phyloP scores from a whole-genome alignment of 2,113 vertebrate species.

The Pampusana beccarii region DNA sequence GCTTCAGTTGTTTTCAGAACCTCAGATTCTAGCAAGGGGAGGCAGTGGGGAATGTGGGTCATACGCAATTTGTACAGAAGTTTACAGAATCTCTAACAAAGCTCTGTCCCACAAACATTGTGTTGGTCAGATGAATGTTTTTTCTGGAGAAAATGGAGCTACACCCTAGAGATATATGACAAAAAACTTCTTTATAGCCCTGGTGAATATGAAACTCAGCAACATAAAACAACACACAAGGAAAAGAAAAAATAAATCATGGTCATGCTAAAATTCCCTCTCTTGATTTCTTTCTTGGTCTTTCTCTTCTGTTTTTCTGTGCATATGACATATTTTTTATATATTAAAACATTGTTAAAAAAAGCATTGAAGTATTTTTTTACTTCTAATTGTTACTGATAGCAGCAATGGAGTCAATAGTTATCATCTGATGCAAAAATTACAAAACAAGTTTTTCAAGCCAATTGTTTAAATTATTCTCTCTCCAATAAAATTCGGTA shows the following conservation, averaged over 20 bases:
- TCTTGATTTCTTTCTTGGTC: background rate
- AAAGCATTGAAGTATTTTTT: background rate
- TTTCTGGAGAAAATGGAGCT: background rate
- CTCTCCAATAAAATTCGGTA: background rate
- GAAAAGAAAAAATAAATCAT: background rate
- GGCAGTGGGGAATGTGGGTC: background rate
- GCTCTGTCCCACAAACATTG: background rate
- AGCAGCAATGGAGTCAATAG: background rate
- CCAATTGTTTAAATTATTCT: background rate
- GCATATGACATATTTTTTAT: background rate
- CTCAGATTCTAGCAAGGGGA: background rate
- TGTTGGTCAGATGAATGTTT: background rate
- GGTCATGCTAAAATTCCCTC: background rate
- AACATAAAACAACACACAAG: background rate
- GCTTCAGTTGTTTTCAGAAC: background rate
- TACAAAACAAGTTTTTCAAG: background rate
- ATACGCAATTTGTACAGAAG: background rate
- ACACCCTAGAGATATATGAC: background rate
- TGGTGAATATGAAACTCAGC: background rate
- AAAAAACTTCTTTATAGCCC: background rate
- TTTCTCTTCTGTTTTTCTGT: background rate
- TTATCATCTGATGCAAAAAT: background rate
- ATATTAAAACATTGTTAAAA: background rate
- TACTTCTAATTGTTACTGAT: background rate
- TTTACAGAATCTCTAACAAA: background rate